Evolutionary conservation across 1,140 invertebrate genomes (phyloP).

Genomic region (Camponotus pennsylvanicus): DNA sequence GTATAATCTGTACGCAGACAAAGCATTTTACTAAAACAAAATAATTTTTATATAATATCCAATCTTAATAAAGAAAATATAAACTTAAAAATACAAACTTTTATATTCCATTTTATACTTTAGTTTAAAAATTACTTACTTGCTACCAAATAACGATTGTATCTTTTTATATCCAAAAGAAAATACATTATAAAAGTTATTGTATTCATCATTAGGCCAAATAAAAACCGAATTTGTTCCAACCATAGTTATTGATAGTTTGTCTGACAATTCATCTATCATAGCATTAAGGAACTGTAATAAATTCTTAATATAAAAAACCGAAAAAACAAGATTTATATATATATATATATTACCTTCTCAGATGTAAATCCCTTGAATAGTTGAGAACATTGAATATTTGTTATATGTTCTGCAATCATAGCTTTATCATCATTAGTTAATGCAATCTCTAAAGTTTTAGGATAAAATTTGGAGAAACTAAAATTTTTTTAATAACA

Average conservation of each 20-base stretch:
- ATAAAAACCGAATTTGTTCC: constrained; percentile 69
- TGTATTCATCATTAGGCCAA: constrained; percentile 70
- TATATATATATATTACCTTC: constrained; percentile 56
- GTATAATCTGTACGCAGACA: constrained; percentile 73
- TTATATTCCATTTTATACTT: neutral
- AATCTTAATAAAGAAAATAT: neutral
- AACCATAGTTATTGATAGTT: constrained; percentile 72
- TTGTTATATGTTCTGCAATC: constrained; percentile 40
- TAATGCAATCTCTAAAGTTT: constrained; percentile 55
- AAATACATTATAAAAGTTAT: constrained; percentile 59
- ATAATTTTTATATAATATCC: neutral
- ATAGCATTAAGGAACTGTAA: constrained; percentile 69
- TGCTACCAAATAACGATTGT: constrained; percentile 71
- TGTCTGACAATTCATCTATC: constrained; percentile 24
- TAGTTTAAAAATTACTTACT: constrained; percentile 63
- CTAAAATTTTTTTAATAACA: constrained; percentile 58
- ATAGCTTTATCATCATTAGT: constrained; percentile 37
- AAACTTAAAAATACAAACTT: constrained; percentile 13
- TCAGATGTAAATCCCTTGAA: constrained; percentile 57
- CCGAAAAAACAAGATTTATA: neutral
- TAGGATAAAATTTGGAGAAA: constrained; percentile 60
- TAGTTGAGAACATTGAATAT: constrained; percentile 57
- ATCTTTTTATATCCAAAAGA: constrained; percentile 73
- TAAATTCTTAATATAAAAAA: constrained; percentile 25
- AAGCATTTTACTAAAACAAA: constrained; percentile 69